Conservation (phyloP, 2,888 invertebrate genomes). For the Orthosia gracilis region DNA sequence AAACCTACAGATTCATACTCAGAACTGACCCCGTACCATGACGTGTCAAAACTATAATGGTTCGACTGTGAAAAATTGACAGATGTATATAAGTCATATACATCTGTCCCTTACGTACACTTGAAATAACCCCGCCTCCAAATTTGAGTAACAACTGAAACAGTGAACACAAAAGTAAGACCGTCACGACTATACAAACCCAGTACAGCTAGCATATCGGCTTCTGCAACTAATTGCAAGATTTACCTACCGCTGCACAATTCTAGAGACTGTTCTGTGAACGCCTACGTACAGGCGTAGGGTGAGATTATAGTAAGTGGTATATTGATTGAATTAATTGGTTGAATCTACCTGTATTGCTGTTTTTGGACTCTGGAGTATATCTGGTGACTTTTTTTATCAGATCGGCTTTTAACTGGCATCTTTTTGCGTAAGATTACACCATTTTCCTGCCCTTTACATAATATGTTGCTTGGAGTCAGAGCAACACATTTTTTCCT, state of each 20-base stretch:
- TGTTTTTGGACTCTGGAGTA: neutral
- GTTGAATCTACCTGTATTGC: neutral
- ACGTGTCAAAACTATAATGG: no score
- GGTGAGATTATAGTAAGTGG: neutral
- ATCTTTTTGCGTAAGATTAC: neutral
- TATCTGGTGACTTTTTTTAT: neutral
- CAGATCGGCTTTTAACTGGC: neutral
- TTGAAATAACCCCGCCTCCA: no score
- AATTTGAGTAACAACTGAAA: neutral
- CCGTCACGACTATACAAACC: slow-evolving; percentile 24
- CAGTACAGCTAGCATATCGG: slow-evolving; percentile 21
- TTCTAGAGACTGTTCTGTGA: slow-evolving; percentile 5
- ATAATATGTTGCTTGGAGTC: no score
- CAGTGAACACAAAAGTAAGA: neutral
- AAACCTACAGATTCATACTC: no score
- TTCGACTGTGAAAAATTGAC: no score
- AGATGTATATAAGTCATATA: no score
- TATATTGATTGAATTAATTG: neutral
- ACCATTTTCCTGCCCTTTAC: no score
- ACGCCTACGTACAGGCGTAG: neutral
- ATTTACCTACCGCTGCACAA: slow-evolving; percentile 48
- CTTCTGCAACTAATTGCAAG: slow-evolving; percentile 51
- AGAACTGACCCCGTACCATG: no score
- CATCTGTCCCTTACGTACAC: no score
- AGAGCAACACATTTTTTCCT: no score